Base-by-base conservation (phyloP, 1,140 invertebrate species). In the Berghia stephanieae region DNA sequence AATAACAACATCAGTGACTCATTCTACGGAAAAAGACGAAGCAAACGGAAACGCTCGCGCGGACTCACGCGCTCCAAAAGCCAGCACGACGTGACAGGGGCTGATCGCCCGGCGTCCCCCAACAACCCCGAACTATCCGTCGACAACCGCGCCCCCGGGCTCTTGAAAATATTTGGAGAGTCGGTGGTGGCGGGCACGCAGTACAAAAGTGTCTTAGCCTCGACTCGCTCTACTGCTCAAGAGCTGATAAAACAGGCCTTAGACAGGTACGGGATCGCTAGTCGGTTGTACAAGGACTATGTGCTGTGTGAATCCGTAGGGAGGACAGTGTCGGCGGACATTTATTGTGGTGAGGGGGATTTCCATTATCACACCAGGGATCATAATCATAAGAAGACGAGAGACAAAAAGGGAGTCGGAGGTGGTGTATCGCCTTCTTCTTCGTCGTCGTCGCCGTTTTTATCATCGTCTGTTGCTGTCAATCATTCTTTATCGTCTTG, bases 131-230 rank as follows among this genome's bases (percentile, higher is more conserved):
- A 87, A 73, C 77, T 87, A 0, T 86, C 85, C 6, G 83, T 83
- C 8, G 85, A 86, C 68, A 78, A 83, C 10, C 75, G 77, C 34
- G 80, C 82, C 24, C 86, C 86, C 6, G 85, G 86, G 5, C 81
- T 87, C 0, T 69, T 87, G 5, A 87, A 86, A 71, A 82, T 87
- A 46, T 87, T 86, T 75, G 86, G 86, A 2, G 86, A 86, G 27
- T 83, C 83, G 21, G 80, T 87, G 34, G 72, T 83, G 52, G 83
- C 80, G 5, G 85, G 86, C 16, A 83, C 86, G 18, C 82, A 86
- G 49, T 87, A 87, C 77, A 87, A 87, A 78, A 86, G 84, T 57
- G 86, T 86, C 10, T 49, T 86, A n/a, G 86, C 86, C 27, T 84
- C 84, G 16, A 83, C 79, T 44, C 72, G 83, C n/a, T 86, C 85